These are phyloP conservation scores for Meloe dianella DNA, from an alignment of 2,888 invertebrate genomes.

Conservation along the genomic window DNA sequence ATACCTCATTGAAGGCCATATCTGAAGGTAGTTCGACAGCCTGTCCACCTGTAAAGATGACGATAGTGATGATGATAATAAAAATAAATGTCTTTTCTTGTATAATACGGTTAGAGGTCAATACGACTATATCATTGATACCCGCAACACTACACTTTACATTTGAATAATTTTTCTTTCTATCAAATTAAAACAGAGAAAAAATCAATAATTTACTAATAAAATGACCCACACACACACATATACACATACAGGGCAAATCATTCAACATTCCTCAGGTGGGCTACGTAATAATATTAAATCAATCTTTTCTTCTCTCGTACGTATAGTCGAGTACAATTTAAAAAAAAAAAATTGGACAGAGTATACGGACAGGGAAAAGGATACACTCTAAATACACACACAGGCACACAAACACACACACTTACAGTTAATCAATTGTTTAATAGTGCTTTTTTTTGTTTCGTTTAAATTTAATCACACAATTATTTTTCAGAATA, in stretches of 20 bases:
- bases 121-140: constrained; percentile 16
- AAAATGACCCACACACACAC: constrained; percentile 3
- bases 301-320: constrained; percentile 2
- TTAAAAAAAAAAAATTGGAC: not conserved
- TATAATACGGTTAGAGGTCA: constrained; percentile 18
- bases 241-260: not conserved
- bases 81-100: constrained; percentile 57
- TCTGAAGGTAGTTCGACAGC: constrained; percentile 66
- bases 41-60: constrained; percentile 60
- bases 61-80: not conserved
- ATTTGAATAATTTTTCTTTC: constrained; percentile 21
- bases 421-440: not conserved
- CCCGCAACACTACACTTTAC: constrained; percentile 26
- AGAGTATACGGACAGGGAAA: not conserved
- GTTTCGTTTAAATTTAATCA: not conserved
- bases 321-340: not conserved
- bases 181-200: constrained; percentile 23
- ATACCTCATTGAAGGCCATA: constrained; percentile 83
- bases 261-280: constrained; percentile 41
- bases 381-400: not conserved
- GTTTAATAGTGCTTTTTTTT: no score
- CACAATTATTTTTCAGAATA: not conserved
- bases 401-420: not conserved
- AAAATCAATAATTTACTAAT: constrained; percentile 30
- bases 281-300: constrained; percentile 26